A percentile compares a stretch with the other conserved stretches of the same genome.
phyloP scores from a whole-genome alignment of 2,113 vertebrate species.

The Cromileptes altivelis region DNA sequence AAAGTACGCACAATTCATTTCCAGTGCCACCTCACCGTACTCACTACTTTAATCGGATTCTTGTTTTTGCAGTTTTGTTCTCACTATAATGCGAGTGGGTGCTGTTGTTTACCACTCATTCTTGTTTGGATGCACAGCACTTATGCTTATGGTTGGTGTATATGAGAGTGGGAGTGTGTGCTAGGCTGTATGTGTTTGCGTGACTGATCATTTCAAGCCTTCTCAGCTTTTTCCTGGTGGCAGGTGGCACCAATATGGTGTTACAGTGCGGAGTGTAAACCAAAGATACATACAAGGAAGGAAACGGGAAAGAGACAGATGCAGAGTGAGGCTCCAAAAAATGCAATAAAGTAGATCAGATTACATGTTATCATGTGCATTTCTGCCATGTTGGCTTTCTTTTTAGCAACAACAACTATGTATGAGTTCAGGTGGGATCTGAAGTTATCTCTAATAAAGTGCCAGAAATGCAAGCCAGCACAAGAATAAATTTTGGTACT shows the following conservation, averaged over 20 bases:
- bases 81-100: constrained; percentile 37
- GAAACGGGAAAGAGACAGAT: not conserved
- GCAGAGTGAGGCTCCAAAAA: not conserved
- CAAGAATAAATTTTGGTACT: too few species aligned
- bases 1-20: constrained; percentile 71
- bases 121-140: constrained; percentile 37
- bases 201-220: constrained; percentile 52
- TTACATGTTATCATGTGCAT: not conserved
- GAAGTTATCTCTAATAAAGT: not conserved
- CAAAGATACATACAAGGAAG: not conserved
- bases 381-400: not conserved
- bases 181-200: constrained; percentile 35
- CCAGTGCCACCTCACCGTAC: constrained; percentile 54
- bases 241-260: constrained; percentile 54
- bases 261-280: constrained; percentile 14
- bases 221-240: constrained; percentile 52
- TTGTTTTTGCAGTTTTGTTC: constrained; percentile 62
- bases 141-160: constrained; percentile 19
- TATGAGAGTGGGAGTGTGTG: constrained; percentile 20
- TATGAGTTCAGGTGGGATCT: not conserved
- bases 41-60: constrained; percentile 65
- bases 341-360: not conserved
- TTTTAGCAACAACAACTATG: not conserved
- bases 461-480: not conserved
- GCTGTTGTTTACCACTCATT: constrained; percentile 53